Evolutionary conservation across 2,797 vertebrate species (phyloP), one percentile per base, ranked within the genome.

Genomic region (Lepilemur septentrionalis): DNA sequence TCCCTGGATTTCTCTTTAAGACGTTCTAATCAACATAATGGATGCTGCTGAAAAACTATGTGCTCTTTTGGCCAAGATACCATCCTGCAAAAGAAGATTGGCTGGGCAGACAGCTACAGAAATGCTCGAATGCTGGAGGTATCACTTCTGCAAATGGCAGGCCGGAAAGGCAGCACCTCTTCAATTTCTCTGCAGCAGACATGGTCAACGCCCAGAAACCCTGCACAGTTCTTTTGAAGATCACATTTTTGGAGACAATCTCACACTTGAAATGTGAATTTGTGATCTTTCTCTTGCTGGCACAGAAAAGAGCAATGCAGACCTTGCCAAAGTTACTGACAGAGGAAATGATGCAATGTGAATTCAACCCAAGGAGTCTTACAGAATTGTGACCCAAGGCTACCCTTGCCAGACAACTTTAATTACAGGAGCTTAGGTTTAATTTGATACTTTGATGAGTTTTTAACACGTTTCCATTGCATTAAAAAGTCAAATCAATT

Each of bases 341-440:
- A 69, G 69, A 92, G 61, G 85, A 90, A 92, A 92, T 80, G 67
- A 88, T 46, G 65, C 73, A 73, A 85, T 43, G 15, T 35, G 61
- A 73, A 82, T n/a, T 55, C 46, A 55, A 70, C 50, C 22, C 70
- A 20, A 72, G 63, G 79, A 79, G 8, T 23, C 50, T 92, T 48
- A 30, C 2, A 72, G 70, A 86, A 87, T 87, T 84, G 11, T 81
- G 46, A 81, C 22, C 76, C 85, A 70, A 4, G 38, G 11, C 22
- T 72, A 25, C n/a, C 46, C 43, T 55, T 43, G 85, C 52, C 73
- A 92, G 67, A 88, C 57, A 93, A 67, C 59, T 80, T 67, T 38
- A 55, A 72, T 59, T 59, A 87, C 5, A 75, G 48, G 30, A 80
- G 5, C 5, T 52, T 79, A 43, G 46, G 15, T 30, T 76, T 70